phyloP scores from a whole-genome alignment of 2,797 vertebrate species.

The Phoebastria nigripes region DNA sequence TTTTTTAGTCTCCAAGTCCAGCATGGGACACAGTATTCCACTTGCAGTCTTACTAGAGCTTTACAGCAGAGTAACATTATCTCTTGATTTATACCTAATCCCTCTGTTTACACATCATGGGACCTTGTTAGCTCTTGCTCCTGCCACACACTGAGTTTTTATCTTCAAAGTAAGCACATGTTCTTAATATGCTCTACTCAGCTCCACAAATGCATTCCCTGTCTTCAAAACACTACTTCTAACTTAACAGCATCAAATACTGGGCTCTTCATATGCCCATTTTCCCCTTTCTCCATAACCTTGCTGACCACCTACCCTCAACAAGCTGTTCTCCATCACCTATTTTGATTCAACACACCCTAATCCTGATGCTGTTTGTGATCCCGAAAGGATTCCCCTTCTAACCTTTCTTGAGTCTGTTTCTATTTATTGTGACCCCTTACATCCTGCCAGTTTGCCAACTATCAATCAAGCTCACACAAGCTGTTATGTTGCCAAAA shows the following conservation, averaged over 20 bases:
- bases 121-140: constrained; percentile 27
- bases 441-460: background rate
- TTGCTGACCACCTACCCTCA: background rate
- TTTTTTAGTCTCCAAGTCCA: background rate
- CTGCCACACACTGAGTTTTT: background rate
- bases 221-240: background rate
- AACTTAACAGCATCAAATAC: background rate
- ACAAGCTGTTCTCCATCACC: background rate
- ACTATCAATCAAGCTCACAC: background rate
- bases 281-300: background rate
- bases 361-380: background rate
- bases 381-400: background rate
- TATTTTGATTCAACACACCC: background rate
- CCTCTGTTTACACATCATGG: constrained; percentile 12
- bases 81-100: constrained; percentile 48
- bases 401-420: background rate
- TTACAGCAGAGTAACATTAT: constrained; percentile 33
- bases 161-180: background rate
- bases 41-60: background rate
- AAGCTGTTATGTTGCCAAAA: background rate
- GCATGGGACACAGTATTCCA: background rate
- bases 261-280: background rate
- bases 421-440: background rate
- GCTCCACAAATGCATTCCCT: background rate
- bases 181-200: background rate